These are phyloP conservation scores for Lytechinus variegatus DNA, from an alignment of 35 echinoderm and acorn worm species.

Conservation along the genomic window DNA sequence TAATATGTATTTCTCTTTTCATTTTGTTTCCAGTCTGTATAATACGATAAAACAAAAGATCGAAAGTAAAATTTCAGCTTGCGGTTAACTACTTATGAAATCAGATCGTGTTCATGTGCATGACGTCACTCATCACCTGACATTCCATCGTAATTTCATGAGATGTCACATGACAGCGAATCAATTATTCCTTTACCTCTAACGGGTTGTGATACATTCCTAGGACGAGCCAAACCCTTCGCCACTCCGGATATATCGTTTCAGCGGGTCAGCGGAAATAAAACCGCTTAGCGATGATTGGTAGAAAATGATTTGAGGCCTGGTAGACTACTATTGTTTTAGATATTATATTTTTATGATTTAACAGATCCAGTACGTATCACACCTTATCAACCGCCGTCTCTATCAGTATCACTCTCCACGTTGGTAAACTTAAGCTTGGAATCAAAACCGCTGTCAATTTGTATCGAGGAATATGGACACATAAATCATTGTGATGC, in stretches of 20 bases:
- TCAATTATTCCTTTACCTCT: neutral
- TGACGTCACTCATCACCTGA: slow-evolving; percentile 16
- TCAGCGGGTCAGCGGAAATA: neutral
- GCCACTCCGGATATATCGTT: neutral
- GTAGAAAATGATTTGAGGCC: neutral
- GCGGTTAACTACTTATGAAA: too few relatives aligned
- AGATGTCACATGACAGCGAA: neutral
- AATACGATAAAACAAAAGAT: too few relatives aligned
- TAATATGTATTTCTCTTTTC: too few relatives aligned
- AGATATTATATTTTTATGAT: neutral
- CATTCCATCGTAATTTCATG: neutral
- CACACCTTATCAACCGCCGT: neutral
- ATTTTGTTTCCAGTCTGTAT: too few relatives aligned
- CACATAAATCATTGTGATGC: neutral
- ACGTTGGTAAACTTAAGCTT: neutral
- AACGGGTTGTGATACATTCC: neutral
- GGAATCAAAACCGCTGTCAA: neutral
- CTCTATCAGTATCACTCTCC: neutral
- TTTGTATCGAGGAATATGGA: neutral
- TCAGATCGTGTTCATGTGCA: neutral
- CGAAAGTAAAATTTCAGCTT: too few relatives aligned
- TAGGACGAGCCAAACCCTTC: neutral
- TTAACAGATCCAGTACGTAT: neutral
- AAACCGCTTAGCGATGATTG: neutral
- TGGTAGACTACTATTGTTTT: neutral